Percentiles rank a stretch among this genome's conserved stretches.
Conservation (phyloP, 2,113 vertebrate species). For the Saguinus imperator region DNA sequence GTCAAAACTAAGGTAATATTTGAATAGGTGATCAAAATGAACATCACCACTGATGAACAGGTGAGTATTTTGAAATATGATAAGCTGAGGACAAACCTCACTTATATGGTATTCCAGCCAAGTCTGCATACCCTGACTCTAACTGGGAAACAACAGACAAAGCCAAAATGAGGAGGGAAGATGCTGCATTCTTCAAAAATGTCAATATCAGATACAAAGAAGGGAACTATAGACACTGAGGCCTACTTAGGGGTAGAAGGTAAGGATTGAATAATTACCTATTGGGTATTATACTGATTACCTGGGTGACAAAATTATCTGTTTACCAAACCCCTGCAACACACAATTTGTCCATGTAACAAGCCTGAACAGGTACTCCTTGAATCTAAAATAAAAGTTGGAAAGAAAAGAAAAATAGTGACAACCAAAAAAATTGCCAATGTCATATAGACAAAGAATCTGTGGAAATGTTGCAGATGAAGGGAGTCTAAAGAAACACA, state of each 20-base stretch:
- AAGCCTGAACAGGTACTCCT: too few relatives aligned
- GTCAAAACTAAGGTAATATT: background rate
- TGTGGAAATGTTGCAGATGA: background rate
- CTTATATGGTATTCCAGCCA: background rate
- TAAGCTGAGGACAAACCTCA: background rate
- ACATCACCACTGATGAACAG: background rate
- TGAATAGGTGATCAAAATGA: background rate
- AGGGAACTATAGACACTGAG: too few relatives aligned
- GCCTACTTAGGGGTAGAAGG: too few relatives aligned
- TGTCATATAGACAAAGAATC: background rate
- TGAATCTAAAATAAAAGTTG: too few relatives aligned
- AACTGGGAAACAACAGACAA: background rate
- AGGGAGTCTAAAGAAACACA: background rate
- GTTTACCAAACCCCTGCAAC: too few relatives aligned
- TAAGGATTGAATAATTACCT: too few relatives aligned
- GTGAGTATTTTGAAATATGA: background rate
- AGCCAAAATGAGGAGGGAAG: background rate
- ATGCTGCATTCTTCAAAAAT: background rate
- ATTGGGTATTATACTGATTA: too few relatives aligned
- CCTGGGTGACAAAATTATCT: too few relatives aligned
- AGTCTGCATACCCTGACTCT: background rate
- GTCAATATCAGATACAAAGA: background rate
- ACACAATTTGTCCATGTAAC: too few relatives aligned
- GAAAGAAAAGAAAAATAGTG: too few relatives aligned
- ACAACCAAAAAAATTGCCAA: background rate